Evolutionary conservation across 2,113 vertebrate genomes (phyloP).

Genomic region (Sinocyclocheilus anophthalmus): DNA sequence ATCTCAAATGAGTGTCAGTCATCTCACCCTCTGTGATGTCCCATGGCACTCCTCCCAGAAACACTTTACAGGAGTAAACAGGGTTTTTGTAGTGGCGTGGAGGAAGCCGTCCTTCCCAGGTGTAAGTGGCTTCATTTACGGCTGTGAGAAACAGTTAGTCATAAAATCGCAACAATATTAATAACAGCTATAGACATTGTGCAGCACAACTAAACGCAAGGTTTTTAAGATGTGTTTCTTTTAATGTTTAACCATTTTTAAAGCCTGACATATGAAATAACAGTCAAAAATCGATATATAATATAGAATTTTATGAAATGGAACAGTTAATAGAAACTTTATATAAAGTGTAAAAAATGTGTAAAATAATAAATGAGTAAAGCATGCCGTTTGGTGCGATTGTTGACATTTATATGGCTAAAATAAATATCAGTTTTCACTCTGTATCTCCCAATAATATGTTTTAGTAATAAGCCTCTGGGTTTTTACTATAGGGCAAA

Average conservation of each 20-base stretch:
- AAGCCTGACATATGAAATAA: not conserved
- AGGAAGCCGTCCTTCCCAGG: conserved; percentile 95
- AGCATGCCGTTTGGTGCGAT: too few species aligned
- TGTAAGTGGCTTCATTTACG: conserved; percentile 94
- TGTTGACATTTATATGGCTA: too few species aligned
- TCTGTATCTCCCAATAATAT: too few species aligned
- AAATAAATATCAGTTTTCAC: too few species aligned
- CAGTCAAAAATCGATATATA: too few species aligned
- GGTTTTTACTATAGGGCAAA: too few species aligned
- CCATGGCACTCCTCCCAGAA: conserved; percentile 97
- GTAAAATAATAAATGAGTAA: too few species aligned
- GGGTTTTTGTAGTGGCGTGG: conserved; percentile 96
- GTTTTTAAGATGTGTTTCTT: not conserved
- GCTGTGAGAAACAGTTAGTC: conserved; percentile 70
- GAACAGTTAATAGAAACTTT: not conserved
- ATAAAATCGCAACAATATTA: not conserved
- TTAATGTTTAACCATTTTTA: not conserved
- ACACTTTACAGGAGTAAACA: conserved; percentile 96
- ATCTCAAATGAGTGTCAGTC: not conserved
- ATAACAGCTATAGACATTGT: not conserved
- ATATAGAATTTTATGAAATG: too few species aligned
- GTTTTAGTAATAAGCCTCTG: too few species aligned
- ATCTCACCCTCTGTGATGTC: conserved; percentile 94
- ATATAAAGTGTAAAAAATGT: not conserved
- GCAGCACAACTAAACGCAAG: not conserved